phyloP scores from a whole-genome alignment of 2,113 vertebrate genomes.

The Hypocryptadius cinnamomeus region DNA sequence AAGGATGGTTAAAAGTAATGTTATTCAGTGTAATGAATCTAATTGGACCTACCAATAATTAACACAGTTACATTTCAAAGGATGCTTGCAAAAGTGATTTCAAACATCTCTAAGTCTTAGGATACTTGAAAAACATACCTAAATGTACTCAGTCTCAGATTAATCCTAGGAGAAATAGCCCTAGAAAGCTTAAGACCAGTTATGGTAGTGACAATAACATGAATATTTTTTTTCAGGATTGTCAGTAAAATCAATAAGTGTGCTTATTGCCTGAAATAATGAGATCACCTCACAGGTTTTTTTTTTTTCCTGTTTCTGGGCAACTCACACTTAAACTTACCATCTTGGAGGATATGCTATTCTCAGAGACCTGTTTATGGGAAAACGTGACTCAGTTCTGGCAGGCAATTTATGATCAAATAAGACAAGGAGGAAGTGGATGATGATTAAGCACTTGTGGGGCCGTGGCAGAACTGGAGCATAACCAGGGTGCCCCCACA shows the following conservation, averaged over 20 bases:
- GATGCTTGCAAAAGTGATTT: background rate
- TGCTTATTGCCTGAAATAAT: background rate
- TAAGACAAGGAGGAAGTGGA: background rate
- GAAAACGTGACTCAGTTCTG: background rate
- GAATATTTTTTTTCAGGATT: background rate
- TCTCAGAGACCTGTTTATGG: background rate
- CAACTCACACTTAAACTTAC: background rate
- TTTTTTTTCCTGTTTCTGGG: background rate
- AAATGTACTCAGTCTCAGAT: background rate
- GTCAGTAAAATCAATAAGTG: background rate
- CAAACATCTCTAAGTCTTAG: background rate
- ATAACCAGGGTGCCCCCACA: background rate
- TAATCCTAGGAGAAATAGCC: background rate
- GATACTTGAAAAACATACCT: background rate
- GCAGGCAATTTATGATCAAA: background rate
- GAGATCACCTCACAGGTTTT: background rate
- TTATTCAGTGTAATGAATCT: background rate
- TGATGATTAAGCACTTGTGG: background rate
- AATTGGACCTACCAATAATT: background rate
- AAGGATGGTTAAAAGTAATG: background rate
- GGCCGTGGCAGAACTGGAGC: background rate
- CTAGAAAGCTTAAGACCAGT: background rate
- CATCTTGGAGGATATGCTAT: background rate
- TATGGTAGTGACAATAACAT: background rate
- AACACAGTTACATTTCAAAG: background rate